phyloP scores from a whole-genome alignment of 2,797 vertebrate genomes.

The Nannoperca australis region DNA sequence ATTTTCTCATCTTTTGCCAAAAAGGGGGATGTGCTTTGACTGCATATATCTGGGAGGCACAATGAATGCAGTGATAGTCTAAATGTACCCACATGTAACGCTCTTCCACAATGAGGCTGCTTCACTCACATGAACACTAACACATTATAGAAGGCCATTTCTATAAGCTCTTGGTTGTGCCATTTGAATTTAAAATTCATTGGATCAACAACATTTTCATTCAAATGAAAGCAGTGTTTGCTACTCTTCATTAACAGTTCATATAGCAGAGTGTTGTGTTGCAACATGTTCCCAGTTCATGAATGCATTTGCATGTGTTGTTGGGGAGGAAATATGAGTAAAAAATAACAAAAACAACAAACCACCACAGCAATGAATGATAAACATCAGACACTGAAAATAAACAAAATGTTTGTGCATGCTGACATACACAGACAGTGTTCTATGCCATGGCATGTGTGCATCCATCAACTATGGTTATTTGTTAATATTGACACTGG shows the following conservation, averaged over 20 bases:
- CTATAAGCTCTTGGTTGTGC: too few species aligned
- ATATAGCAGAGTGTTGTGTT: neutral
- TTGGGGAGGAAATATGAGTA: neutral
- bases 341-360: neutral
- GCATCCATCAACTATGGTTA: neutral
- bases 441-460: too few species aligned
- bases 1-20: constrained; percentile 16
- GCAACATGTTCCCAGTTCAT: neutral
- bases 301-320: constrained; percentile 8
- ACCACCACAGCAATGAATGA: neutral
- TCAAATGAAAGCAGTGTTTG: constrained; percentile 4
- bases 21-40: constrained; percentile 32
- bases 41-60: constrained; percentile 1
- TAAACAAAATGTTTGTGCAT: neutral
- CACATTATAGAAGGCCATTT: rapidly evolving
- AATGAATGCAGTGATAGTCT: neutral
- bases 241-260: neutral
- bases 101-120: neutral
- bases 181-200: constrained; percentile 2
- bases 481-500: neutral
- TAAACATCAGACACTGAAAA: neutral
- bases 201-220: constrained; percentile 10
- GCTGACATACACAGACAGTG: neutral
- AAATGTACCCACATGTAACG: neutral
- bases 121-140: neutral